Evolutionary conservation across 1,140 invertebrate species (phyloP), one percentile per base, ranked within the genome.

Genomic region (Rhizoglyphus robini): DNA sequence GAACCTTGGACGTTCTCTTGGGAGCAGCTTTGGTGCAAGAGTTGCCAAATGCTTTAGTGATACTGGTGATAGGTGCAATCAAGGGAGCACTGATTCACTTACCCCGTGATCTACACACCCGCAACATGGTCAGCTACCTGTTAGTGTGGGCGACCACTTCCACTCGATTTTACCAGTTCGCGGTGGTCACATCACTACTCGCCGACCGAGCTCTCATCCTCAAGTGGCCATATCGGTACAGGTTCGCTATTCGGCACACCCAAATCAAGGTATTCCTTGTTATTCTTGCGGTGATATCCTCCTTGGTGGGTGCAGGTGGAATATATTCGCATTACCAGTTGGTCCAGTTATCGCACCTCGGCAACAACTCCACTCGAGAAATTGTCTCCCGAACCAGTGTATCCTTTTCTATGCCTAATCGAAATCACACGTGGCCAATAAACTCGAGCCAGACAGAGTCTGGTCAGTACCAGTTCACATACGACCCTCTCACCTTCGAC

Each of bases 211-310:
- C 79, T 20, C 75, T 81, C 25, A 76, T 76, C 0, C 67, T 74
- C n/a, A 70, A 72, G 36, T 78, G 78, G 72, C 76, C 77, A 3
- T 78, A 80, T 66, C 74, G 72, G 61, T 74, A 80, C 57, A 73
- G 76, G 15, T 76, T 78, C 58, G 78, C 75, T 65, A 72, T 81
- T 4, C 75, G 79, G 0, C 66, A 75, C 4, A 77, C 78, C 25
- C 81, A 81, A 54, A 75, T 81, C 29, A 72, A 78, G 29, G 81
- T 81, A 68, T 81, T 81, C 68, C 68, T 82, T 15, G 77, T 76
- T 41, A 80, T 79, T 23, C 68, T 81, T 25, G 77, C 77, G 1
- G 74, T 79, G 2, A 72, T 81, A 15, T 77, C 78, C 54, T 73
- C 75, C 4, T 77, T 81, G 8, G 72, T 76, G 1, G 75, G 74